A percentile compares a stretch with the other conserved stretches of the same genome.
Conservation (phyloP, 2,113 vertebrate genomes). For the Planiliza haematocheilus region DNA sequence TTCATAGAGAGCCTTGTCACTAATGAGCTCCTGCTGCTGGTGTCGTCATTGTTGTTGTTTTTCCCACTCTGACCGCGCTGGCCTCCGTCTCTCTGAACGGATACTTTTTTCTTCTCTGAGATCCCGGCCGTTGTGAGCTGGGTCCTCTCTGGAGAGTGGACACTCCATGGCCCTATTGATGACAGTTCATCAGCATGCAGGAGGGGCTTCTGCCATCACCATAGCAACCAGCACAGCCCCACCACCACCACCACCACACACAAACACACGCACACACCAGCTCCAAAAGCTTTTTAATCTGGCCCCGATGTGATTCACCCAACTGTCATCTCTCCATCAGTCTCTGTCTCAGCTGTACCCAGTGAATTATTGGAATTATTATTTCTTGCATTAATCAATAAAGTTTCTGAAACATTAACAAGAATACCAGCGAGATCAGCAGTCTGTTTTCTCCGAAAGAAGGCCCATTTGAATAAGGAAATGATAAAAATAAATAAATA, state of each 20-base stretch:
- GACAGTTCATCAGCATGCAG: constrained; percentile 63
- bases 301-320: constrained; percentile 20
- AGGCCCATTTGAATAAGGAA: neutral
- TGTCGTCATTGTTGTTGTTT: neutral
- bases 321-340: neutral
- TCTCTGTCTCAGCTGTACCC: neutral
- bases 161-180: constrained; percentile 63
- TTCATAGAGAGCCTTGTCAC: neutral
- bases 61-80: constrained; percentile 23
- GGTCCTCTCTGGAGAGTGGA: constrained; percentile 23
- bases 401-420: neutral
- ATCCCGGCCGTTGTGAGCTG: constrained; percentile 23
- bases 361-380: neutral
- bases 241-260: too few species aligned
- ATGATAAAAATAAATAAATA: neutral
- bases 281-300: constrained; percentile 21
- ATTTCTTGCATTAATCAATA: neutral
- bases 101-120: constrained; percentile 30
- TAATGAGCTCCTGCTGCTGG: constrained; percentile 7
- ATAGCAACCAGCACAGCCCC: constrained; percentile 35
- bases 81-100: constrained; percentile 22
- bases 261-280: neutral
- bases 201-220: constrained; percentile 32
- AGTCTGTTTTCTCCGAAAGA: neutral
- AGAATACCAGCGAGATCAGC: too few species aligned